Evolutionary conservation across 2,888 invertebrate species (phyloP).

Genomic region (Blastobasis lacticolella): DNA sequence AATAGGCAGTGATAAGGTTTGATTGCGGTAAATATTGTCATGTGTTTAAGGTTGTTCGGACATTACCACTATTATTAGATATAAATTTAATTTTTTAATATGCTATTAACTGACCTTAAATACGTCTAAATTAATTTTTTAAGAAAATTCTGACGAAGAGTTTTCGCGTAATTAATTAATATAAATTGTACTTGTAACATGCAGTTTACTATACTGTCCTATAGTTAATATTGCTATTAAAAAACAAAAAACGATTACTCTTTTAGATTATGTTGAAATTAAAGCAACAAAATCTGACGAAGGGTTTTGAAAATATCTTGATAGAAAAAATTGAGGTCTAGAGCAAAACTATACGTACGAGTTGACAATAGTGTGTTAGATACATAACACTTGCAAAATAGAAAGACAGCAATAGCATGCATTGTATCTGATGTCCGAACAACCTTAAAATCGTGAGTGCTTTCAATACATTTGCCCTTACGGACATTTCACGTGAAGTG

Average conservation of each 20-base stretch:
- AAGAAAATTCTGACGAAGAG: neutral
- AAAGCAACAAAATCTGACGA: neutral
- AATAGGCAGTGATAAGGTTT: too few species aligned
- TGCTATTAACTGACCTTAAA: neutral
- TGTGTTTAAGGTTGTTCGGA: too few species aligned
- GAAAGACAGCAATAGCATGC: neutral
- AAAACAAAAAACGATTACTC: neutral
- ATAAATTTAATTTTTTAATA: too few species aligned
- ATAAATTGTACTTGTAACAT: neutral
- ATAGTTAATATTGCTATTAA: neutral
- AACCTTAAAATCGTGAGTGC: too few species aligned
- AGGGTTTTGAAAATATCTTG: neutral
- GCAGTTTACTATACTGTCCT: neutral
- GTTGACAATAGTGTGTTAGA: neutral
- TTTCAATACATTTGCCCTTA: too few species aligned
- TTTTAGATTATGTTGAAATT: neutral
- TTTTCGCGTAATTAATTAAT: neutral
- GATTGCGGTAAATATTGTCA: too few species aligned
- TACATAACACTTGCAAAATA: neutral
- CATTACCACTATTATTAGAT: too few species aligned
- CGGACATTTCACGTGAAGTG: neutral
- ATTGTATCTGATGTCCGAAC: too few species aligned
- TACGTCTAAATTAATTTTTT: neutral
- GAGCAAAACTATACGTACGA: neutral
- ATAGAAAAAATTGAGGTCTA: neutral